These are phyloP conservation scores for Fistularia tabacaria DNA, from an alignment of 2,797 vertebrate genomes.

Conservation along the genomic window DNA sequence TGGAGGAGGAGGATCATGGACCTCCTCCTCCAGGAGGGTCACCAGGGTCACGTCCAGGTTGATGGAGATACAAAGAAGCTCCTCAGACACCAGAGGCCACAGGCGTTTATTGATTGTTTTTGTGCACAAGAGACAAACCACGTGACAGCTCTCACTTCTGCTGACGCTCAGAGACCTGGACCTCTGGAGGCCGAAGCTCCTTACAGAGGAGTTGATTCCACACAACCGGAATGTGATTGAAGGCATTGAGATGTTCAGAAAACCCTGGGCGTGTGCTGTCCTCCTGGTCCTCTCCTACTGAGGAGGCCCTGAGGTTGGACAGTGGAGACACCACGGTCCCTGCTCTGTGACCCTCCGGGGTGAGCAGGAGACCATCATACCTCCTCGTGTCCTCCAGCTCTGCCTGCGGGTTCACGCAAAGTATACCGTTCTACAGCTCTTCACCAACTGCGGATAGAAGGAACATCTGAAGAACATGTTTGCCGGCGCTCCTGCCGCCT, in stretches of 20 bases:
- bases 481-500: too few species aligned
- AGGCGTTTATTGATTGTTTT: slow-evolving; percentile 66
- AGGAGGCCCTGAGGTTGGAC: slow-evolving; percentile 54
- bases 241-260: slow-evolving; percentile 60
- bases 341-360: too few species aligned
- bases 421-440: too few species aligned
- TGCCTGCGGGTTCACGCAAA: too few species aligned
- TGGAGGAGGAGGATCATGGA: too few species aligned
- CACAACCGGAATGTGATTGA: slow-evolving; percentile 60
- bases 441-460: too few species aligned
- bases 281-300: slow-evolving; percentile 58
- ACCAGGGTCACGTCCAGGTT: not conserved
- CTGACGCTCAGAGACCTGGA: slow-evolving; percentile 15
- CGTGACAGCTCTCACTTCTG: slow-evolving; percentile 64
- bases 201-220: slow-evolving; percentile 42
- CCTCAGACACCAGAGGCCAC: slow-evolving; percentile 58
- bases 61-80: slow-evolving; percentile 12
- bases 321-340: slow-evolving; percentile 51
- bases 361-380: too few species aligned
- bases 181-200: slow-evolving; percentile 18
- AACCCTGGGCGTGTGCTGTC: slow-evolving; percentile 39
- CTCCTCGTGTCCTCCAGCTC: too few species aligned
- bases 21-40: too few species aligned
- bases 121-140: slow-evolving; percentile 60
- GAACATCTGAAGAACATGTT: too few species aligned